Percentiles rank a stretch among this genome's conserved stretches.
phyloP scores from a whole-genome alignment of 2,888 invertebrate genomes.

The Drosophila greeni region DNA sequence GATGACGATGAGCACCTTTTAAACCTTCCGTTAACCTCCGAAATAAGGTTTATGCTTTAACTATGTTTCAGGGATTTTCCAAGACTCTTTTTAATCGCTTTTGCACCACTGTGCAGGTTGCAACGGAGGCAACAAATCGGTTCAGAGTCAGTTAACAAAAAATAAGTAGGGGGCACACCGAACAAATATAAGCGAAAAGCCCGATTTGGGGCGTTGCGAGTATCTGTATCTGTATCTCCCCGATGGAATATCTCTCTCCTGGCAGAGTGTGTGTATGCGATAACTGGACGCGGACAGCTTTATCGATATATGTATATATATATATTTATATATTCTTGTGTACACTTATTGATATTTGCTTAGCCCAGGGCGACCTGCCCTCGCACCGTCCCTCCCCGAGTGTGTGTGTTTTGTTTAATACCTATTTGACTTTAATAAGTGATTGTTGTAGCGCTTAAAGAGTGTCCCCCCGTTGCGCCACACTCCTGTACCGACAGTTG shows the following conservation, averaged over 20 bases:
- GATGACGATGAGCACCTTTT: too few species aligned
- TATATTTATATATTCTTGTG: slow-evolving; percentile 47
- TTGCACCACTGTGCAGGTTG: slow-evolving; percentile 31
- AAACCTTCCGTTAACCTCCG: background rate
- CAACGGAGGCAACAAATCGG: slow-evolving; percentile 39
- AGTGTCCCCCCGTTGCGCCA: slow-evolving; percentile 65
- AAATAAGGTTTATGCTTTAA: background rate
- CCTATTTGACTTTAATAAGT: slow-evolving; percentile 76
- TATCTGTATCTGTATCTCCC: slow-evolving; percentile 20
- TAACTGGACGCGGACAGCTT: slow-evolving; percentile 59
- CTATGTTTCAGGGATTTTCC: background rate
- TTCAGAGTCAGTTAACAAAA: slow-evolving; percentile 16
- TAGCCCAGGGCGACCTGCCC: slow-evolving; percentile 51
- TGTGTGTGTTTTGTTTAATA: slow-evolving; percentile 73
- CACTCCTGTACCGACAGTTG: slow-evolving; percentile 25
- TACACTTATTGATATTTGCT: slow-evolving; percentile 68
- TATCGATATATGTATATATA: slow-evolving; percentile 54
- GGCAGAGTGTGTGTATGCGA: slow-evolving; percentile 34
- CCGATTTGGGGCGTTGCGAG: slow-evolving; percentile 55
- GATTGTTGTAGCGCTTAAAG: slow-evolving; percentile 74
- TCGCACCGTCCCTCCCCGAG: slow-evolving; percentile 27
- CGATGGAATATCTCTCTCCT: slow-evolving; percentile 39
- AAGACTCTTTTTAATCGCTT: background rate
- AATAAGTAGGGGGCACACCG: slow-evolving; percentile 9
- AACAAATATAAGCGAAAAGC: slow-evolving; percentile 55